These are phyloP conservation scores for Agrilus cyanescens DNA, from an alignment of 2,888 invertebrate species.

Conservation along the genomic window DNA sequence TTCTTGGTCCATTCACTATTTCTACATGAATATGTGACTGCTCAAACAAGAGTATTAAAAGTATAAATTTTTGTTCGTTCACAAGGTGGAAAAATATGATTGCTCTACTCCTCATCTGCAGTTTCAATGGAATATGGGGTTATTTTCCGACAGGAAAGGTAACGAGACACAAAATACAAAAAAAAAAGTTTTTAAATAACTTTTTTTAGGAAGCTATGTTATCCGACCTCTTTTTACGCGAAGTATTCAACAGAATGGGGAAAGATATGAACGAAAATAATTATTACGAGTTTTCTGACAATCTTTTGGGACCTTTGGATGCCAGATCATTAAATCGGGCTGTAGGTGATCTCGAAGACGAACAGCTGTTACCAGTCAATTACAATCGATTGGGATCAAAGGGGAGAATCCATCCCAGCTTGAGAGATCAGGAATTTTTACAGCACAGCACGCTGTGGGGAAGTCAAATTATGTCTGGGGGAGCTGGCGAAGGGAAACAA, in stretches of 20 bases:
- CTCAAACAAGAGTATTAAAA: not conserved
- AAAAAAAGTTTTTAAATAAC: not conserved
- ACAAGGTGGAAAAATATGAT: too few species aligned
- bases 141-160: slow-evolving; percentile 33
- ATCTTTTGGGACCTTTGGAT: slow-evolving; percentile 27
- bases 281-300: slow-evolving; percentile 51
- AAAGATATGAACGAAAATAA: slow-evolving; percentile 58
- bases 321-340: slow-evolving; percentile 20
- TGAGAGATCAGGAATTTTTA: slow-evolving; percentile 78
- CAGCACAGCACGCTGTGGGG: slow-evolving; percentile 59
- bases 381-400: slow-evolving; percentile 55
- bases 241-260: slow-evolving; percentile 67
- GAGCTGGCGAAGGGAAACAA: slow-evolving; percentile 68
- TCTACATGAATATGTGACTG: too few species aligned
- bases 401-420: slow-evolving; percentile 59
- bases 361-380: slow-evolving; percentile 48
- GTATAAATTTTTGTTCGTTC: not conserved
- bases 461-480: slow-evolving; percentile 64
- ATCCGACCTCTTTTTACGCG: slow-evolving; percentile 60
- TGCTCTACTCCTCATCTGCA: slow-evolving; percentile 17
- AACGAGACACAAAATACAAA: slow-evolving; percentile 9
- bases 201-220: slow-evolving; percentile 46
- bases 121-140: slow-evolving; percentile 23
- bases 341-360: slow-evolving; percentile 31
- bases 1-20: slow-evolving; percentile 3